Base-by-base conservation (phyloP, 2,113 vertebrate genomes). In the Carlito syrichta region DNA sequence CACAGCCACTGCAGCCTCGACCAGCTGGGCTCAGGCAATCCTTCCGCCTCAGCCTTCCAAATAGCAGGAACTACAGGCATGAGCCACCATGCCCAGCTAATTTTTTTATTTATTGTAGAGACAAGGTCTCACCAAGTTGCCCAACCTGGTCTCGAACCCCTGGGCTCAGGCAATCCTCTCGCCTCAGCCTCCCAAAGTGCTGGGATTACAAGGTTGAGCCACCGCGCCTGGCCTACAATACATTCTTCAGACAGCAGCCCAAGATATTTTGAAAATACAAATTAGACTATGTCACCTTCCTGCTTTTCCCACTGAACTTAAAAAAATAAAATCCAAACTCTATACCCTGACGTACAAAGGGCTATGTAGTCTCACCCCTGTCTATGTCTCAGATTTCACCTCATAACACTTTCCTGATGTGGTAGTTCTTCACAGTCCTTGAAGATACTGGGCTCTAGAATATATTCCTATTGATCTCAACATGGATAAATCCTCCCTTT, bases 211-310 rank as follows among this genome's bases (percentile, higher is more conserved):
- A n/a, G n/a, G n/a, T n/a, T n/a, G n/a, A n/a, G n/a, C n/a, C n/a
- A n/a, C n/a, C n/a, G n/a, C n/a, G n/a, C n/a, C n/a, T n/a, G n/a
- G n/a, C n/a, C 48, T n/a, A 86, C 22, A 84, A 40, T 35, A 40
- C 82, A n/a, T 32, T 91, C 50, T 85, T 63, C 40, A 52, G 2
- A 85, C 1, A 62, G 58, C 19, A 82, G 48, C 25, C 19, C 74
- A 60, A 71, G 43, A 56, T 48, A 91, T 43, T 92, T 90, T 13
- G 60, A 96, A 87, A 95, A 17, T 63, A 91, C 14, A 94, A 94
- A 81, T 16, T n/a, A 60, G 58, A 82, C 52, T 6, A 40, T 25
- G 30, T 76, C 45, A 73, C 62, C 56, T 85, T 89, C 76, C 40
- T 68, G 38, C 54, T 76, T 92, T 77, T 27, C 43, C 20, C 35